Evolutionary conservation across 2,113 vertebrate species (phyloP), one percentile per base, ranked within the genome.

Genomic region (Crotalus tigris): DNA sequence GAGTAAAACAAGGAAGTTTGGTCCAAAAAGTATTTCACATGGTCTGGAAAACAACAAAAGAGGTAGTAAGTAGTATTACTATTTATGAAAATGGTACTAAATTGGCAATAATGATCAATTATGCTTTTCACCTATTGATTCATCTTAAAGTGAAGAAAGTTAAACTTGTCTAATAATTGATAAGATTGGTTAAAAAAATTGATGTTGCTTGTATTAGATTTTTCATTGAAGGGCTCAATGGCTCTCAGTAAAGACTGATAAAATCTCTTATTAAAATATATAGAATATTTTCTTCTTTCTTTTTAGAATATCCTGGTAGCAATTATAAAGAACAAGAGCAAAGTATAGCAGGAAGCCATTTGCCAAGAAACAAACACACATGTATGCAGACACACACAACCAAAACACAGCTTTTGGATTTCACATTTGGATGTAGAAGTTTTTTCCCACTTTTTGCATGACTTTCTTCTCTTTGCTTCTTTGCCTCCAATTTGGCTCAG

Each of bases 401-500:
- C 29, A 33, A 69, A 69, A 33, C 0, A 33, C 5, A 53, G 15
- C 39, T 81, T 93, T 88, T 44, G 23, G 55, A 53, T 85, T 69
- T 93, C 87, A 58, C 12, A 46, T 93, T 59, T 89, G 90, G 57
- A 90, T 91, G 46, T 54, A 91, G 87, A 81, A 91, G 33, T 2
- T 1, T 26, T 91, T 9, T 2, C 57, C 54, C 91, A 75, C 5
- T 75, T 26, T 49, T 24, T 55, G 29, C 21, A 53, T 64, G 21
- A 92, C 33, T 64, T n/a, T 92, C 6, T 92, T 88, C 3, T 69
- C 23, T 8, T 21, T 3, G 23, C 44, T 64, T 13, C 9, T 44
- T 39, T 49, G 23, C 44, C 85, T 19, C 29, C 51, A 29, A 12
- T 17, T 49, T 51, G 26, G n/a, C 88, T 57, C 54, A 89, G 61